These are phyloP conservation scores for Anolis carolinensis DNA, from an alignment of 2,113 vertebrate species.

Conservation along the genomic window DNA sequence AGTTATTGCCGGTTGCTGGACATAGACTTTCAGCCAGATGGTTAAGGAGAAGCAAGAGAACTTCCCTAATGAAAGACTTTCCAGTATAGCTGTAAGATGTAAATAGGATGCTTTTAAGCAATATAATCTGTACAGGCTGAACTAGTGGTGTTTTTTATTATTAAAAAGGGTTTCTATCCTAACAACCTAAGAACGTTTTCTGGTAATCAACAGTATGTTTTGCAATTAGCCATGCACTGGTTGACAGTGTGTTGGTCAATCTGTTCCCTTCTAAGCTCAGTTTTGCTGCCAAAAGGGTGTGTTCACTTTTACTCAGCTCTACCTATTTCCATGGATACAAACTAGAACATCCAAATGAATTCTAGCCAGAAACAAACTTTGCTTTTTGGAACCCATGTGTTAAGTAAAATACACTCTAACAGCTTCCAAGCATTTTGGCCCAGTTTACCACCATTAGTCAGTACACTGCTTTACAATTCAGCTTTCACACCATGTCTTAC, in stretches of 20 bases:
- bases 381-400: slow-evolving; percentile 6
- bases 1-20: background rate
- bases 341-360: background rate
- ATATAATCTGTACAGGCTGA: background rate
- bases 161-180: background rate
- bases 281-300: background rate
- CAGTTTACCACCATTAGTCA: background rate
- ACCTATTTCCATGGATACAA: slow-evolving; percentile 15
- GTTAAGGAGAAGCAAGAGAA: background rate
- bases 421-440: slow-evolving; percentile 10
- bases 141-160: background rate
- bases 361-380: slow-evolving; percentile 13
- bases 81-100: background rate
- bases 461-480: background rate
- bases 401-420: background rate
- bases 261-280: background rate
- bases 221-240: background rate
- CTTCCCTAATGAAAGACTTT: background rate
- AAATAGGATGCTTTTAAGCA: background rate
- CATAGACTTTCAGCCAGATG: background rate
- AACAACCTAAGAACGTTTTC: background rate
- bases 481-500: background rate
- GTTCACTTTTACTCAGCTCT: background rate
- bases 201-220: background rate
- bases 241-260: background rate